Evolutionary conservation across 1,140 invertebrate species (phyloP), one percentile per base, ranked within the genome.

Genomic region (Cheumatopsyche charites): DNA sequence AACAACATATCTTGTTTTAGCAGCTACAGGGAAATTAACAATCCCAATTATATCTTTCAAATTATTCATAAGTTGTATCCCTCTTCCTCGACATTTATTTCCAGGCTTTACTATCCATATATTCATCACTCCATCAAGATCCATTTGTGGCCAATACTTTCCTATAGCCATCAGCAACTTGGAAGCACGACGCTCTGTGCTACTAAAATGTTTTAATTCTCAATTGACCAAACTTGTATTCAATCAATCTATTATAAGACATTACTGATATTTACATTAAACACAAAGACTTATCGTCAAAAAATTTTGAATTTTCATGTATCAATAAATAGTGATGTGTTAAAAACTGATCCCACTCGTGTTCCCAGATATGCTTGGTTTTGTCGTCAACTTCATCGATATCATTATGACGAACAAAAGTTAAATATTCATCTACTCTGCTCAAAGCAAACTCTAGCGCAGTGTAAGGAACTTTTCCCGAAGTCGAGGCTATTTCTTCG

Each of bases 51-150:
- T 95, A 77, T 94, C 92, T 73, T 95, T 92, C 11, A 97, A 84
- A 78, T 90, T 91, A 79, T 95, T 92, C 86, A 94, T 90, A 23
- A 97, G 85, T 15, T 91, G 88, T 70, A 98, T 97, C 49, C 95
- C 96, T 77, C 94, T 86, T 0, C 96, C 96, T 1, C 95, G 87
- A 73, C 94, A 97, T 80, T 95, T 94, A 63, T 95, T 95, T 12
- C 95, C 94, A 0, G 96, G 96, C 81, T 98, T 98, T 23, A 97
- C 87, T 75, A 98, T 98, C 96, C 96, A 98, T 65, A 97, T 89
- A 81, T 97, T 97, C 68, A 89, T 87, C 45, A 88, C 84, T 0
- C 94, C 95, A 80, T 96, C 95, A 72, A 93, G 87, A 0, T 91
- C 87, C 65, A 91, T 87, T 79, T 96, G 93, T 0, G 93, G 93